A percentile compares a stretch with the other conserved stretches of the same genome.
Evolutionary conservation across 2,888 invertebrate genomes (phyloP).

Genomic region (Diogma glabrata): DNA sequence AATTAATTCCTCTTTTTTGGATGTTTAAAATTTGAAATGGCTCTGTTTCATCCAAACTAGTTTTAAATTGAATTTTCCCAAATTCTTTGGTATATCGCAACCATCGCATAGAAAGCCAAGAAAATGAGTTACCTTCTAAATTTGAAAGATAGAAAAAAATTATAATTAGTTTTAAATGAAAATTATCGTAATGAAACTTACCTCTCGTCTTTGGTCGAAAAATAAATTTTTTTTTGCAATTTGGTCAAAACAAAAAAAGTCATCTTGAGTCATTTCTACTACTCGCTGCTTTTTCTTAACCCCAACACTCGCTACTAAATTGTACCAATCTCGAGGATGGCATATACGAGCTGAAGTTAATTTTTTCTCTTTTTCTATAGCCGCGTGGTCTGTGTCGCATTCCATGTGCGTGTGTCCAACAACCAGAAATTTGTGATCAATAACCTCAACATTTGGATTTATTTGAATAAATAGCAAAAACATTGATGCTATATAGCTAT

Average conservation of each 20-base stretch:
- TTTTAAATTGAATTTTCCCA: conserved; percentile 1
- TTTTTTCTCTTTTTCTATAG: background rate
- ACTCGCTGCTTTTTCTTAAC: background rate
- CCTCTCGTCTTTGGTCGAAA: background rate
- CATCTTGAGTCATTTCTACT: background rate
- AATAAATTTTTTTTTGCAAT: background rate
- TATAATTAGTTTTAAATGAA: too few species aligned
- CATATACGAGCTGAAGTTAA: background rate
- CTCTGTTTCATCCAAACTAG: background rate
- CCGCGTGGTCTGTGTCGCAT: background rate
- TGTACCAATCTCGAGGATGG: background rate
- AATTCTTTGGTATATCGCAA: background rate
- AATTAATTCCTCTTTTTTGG: background rate
- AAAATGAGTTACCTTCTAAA: background rate
- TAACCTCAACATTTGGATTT: background rate
- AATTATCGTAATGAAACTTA: background rate
- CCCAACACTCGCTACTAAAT: background rate
- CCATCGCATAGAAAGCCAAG: background rate
- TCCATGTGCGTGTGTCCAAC: background rate
- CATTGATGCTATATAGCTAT: background rate
- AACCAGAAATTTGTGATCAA: background rate
- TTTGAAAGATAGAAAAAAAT: too few species aligned
- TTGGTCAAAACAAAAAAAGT: background rate
- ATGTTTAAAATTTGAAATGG: conserved; percentile 1
- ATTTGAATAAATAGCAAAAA: background rate